Percentiles rank a stretch among this genome's conserved stretches.
Evolutionary conservation across 2,888 invertebrate genomes (phyloP).

Genomic region (Scaptodrosophila latifasciaeformis): DNA sequence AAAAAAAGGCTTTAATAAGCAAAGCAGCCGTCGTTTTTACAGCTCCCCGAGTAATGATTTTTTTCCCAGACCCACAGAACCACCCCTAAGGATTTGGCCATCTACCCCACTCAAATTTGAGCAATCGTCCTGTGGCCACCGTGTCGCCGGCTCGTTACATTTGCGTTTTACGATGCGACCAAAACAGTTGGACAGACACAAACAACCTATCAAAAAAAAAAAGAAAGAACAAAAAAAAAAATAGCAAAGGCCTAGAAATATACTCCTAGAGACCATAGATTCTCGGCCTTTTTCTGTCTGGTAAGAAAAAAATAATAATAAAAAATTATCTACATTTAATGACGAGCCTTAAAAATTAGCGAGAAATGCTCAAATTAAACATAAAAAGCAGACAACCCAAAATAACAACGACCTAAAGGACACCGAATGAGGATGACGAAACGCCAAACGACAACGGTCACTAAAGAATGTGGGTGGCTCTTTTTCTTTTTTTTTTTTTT

Average conservation of each 20-base stretch:
- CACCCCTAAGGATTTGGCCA: not conserved
- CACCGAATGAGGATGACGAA: too few species aligned
- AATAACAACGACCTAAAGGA: slow-evolving; percentile 16
- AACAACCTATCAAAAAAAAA: too few species aligned
- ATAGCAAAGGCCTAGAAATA: slow-evolving; percentile 7
- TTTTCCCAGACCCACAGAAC: too few species aligned
- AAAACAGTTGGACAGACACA: too few species aligned
- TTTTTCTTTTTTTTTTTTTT: not conserved
- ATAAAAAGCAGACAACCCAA: slow-evolving; percentile 39
- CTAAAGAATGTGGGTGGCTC: not conserved
- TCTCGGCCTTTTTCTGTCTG: not conserved
- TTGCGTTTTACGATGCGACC: slow-evolving; percentile 61
- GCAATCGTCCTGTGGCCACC: slow-evolving; percentile 14
- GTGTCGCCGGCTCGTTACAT: slow-evolving; percentile 56
- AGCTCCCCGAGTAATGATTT: not conserved
- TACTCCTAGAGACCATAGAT: slow-evolving; percentile 25
- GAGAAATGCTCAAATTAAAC: slow-evolving; percentile 67
- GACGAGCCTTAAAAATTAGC: slow-evolving; percentile 66
- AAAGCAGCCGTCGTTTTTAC: not conserved
- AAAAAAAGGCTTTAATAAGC: slow-evolving; percentile 49
- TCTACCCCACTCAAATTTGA: too few species aligned
- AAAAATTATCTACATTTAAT: slow-evolving; percentile 70
- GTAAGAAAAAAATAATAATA: slow-evolving; percentile 22
- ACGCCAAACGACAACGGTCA: not conserved
- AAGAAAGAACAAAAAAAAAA: slow-evolving; percentile 16